Conservation (phyloP, 1,140 invertebrate genomes). For the Bombus turneri region DNA sequence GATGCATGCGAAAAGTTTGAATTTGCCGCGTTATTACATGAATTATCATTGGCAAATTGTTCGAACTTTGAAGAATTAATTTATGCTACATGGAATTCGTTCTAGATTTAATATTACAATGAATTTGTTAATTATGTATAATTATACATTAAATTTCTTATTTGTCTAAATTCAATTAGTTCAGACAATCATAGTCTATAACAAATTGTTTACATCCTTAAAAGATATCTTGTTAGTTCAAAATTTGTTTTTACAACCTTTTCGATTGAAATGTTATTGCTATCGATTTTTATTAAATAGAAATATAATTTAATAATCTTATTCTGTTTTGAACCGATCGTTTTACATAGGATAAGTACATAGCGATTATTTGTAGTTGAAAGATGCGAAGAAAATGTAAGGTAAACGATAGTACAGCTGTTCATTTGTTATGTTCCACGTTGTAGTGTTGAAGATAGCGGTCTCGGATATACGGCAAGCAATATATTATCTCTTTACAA, state of each 20-base stretch:
- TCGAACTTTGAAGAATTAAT: neutral
- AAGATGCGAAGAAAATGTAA: neutral
- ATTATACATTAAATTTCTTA: neutral
- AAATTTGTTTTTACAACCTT: too few species aligned
- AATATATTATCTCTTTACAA: constrained; percentile 21
- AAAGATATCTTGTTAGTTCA: too few species aligned
- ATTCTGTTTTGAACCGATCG: too few species aligned
- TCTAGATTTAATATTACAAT: neutral
- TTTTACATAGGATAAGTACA: neutral
- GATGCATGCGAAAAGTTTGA: neutral
- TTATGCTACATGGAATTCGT: too few species aligned
- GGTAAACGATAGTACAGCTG: constrained; percentile 7
- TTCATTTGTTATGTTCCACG: constrained; percentile 13
- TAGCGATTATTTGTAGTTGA: neutral
- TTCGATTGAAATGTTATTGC: neutral
- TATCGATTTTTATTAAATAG: neutral
- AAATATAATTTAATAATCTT: too few species aligned
- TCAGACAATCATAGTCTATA: too few species aligned
- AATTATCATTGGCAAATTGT: neutral
- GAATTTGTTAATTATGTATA: neutral
- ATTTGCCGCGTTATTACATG: too few species aligned
- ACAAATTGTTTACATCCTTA: too few species aligned
- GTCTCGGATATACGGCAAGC: constrained; percentile 7
- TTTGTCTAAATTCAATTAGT: too few species aligned
- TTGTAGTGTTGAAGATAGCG: constrained; percentile 6